A percentile compares a stretch with the other conserved stretches of the same genome.
These are phyloP conservation scores for Caenorhabditis zanzibari DNA, from an alignment of 2,888 invertebrate genomes.

Conservation along the genomic window DNA sequence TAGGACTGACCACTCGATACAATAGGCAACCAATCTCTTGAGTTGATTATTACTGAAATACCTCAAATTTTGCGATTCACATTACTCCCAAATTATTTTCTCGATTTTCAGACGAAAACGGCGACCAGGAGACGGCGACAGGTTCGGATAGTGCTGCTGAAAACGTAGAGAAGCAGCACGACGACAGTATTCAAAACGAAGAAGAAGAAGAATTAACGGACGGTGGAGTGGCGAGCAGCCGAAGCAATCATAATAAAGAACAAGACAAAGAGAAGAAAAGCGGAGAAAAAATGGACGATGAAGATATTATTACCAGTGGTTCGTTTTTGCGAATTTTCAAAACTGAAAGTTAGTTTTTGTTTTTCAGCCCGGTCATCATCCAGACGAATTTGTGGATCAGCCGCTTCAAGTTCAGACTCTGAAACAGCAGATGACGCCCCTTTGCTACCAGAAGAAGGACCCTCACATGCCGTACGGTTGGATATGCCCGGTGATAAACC, in stretches of 20 bases:
- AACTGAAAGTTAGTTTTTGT: too few species aligned
- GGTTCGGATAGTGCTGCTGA: slow-evolving; percentile 37
- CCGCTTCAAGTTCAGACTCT: slow-evolving; percentile 70
- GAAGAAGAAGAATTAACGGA: slow-evolving; percentile 38
- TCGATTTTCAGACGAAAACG: slow-evolving; percentile 46
- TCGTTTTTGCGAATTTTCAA: background rate
- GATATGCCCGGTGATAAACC: slow-evolving; percentile 74
- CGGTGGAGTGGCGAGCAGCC: slow-evolving; percentile 49
- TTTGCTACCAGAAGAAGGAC: slow-evolving; percentile 73
- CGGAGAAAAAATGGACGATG: slow-evolving; percentile 52
- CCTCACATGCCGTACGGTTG: slow-evolving; percentile 63
- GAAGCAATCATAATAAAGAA: slow-evolving; percentile 18
- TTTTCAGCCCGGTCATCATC: slow-evolving; percentile 65
- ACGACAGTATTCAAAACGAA: slow-evolving; percentile 10
- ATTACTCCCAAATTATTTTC: background rate
- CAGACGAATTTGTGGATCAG: slow-evolving; percentile 72
- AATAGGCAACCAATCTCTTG: background rate
- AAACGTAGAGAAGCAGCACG: slow-evolving; percentile 27
- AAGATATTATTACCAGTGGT: slow-evolving; percentile 56
- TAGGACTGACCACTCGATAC: background rate
- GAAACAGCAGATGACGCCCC: slow-evolving; percentile 75
- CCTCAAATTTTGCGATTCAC: background rate
- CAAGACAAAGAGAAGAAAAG: slow-evolving; percentile 36
- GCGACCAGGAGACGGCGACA: slow-evolving; percentile 42
- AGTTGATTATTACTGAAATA: slow-evolving; percentile 10